Base-by-base conservation (phyloP, 2,888 invertebrate genomes). In the Scaptomyza caliginosa region DNA sequence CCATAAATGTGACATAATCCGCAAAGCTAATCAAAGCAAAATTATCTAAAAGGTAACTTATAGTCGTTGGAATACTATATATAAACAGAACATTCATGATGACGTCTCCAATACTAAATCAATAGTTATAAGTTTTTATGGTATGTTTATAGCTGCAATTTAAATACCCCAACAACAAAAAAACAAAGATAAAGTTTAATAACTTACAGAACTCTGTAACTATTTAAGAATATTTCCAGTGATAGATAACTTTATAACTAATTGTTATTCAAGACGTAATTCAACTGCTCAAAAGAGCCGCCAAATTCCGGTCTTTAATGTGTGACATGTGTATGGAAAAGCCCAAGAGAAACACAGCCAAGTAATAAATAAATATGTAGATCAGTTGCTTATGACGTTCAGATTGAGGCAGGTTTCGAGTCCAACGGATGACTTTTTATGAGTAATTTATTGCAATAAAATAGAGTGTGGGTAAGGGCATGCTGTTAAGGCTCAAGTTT, bases 1-100 rank as follows among this genome's bases (percentile, higher is more conserved):
- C 39, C 26, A 34, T 26, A 36, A 48, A 23, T 86, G 30, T 86
- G 84, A 73, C 81, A 77, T 55, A 68, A 83, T 58, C 49, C 80
- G 73, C 67, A 83, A 83, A 51, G 59, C 49, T 30, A 39, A 32
- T 32, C 38, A n/a, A 45, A 16, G 49, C 40, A 34, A 19, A 55
- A 55, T 43, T 46, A 38, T 28, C 68, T 28, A 49, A 63, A 63
- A 70, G 52, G 64, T 59, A 67, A 16, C 48, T 54, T 4, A 21
- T 21, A 34, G 32, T 11, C 13, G 7, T 3, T 6, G 16, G 10
- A 6, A 34, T 21, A 17, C 13, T 45, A 34, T 28, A 7, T 16
- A 19, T 67, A 42, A 10, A 30, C n/a, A n/a, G 26, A 21, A 7
- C 28, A 24, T 13, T 38, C 6, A 8, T 10, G n/a, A 19, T 57